phyloP scores from a whole-genome alignment of 2,888 invertebrate genomes.

The Folsomia manolachei region DNA sequence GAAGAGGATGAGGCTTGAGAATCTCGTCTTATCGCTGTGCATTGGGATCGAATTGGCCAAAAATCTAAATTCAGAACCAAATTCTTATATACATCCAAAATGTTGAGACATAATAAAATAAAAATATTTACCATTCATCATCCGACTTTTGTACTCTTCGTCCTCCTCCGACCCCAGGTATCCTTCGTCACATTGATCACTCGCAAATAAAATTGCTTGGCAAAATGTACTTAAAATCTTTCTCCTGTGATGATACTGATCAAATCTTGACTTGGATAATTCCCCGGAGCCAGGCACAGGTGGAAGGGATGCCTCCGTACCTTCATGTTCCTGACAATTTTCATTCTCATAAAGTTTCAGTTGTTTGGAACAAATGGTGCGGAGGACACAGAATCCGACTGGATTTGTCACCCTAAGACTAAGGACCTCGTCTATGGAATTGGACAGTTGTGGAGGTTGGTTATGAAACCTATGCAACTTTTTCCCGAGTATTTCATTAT shows the following conservation, averaged over 20 bases:
- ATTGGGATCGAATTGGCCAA: background rate
- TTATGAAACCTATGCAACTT: too few species aligned
- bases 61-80: background rate
- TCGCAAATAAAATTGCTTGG: too few species aligned
- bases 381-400: background rate
- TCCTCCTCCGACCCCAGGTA: background rate
- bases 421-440: background rate
- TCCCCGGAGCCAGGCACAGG: background rate
- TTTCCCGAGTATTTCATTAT: too few species aligned
- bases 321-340: background rate
- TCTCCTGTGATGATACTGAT: too few species aligned
- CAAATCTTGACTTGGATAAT: background rate
- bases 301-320: background rate
- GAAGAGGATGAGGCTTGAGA: background rate
- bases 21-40: background rate
- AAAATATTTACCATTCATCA: background rate
- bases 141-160: background rate
- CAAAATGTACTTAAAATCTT: too few species aligned
- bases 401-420: background rate
- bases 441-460: background rate
- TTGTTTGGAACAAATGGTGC: background rate
- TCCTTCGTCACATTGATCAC: background rate
- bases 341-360: background rate
- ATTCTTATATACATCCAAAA: background rate
- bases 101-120: background rate